These are phyloP conservation scores for Tribolium madens DNA, from an alignment of 1,140 invertebrate species.

Conservation along the genomic window DNA sequence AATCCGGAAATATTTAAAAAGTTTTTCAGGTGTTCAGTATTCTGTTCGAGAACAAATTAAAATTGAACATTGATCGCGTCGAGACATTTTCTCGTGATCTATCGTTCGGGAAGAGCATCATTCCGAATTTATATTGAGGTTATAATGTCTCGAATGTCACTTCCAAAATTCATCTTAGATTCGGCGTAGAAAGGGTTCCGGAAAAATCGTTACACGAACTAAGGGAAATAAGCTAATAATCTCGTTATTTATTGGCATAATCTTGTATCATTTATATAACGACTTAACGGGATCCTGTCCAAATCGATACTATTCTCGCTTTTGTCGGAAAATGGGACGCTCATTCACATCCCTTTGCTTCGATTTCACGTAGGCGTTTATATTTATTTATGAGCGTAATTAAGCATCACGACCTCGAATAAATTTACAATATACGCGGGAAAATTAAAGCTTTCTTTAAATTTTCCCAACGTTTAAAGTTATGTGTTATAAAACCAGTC, in stretches of 20 bases:
- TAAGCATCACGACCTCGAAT: background rate
- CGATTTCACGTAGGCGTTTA: slow-evolving; percentile 15
- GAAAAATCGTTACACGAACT: slow-evolving; percentile 26
- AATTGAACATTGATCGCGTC: slow-evolving; percentile 48
- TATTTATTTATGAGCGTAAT: slow-evolving; percentile 32
- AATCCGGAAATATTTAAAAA: slow-evolving; percentile 20
- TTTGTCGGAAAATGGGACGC: slow-evolving; percentile 1
- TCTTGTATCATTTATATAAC: slow-evolving; percentile 33
- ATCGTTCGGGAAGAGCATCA: slow-evolving; percentile 40
- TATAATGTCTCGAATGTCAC: slow-evolving; percentile 41
- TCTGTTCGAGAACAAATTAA: slow-evolving; percentile 41
- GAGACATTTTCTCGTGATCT: slow-evolving; percentile 46
- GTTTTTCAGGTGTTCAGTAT: slow-evolving; percentile 36
- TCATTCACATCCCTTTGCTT: background rate
- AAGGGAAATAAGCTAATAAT: slow-evolving; percentile 36
- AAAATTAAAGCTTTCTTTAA: slow-evolving; percentile 11
- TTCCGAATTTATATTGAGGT: slow-evolving; percentile 47
- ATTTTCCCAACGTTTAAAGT: background rate
- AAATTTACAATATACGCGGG: background rate
- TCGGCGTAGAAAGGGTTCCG: slow-evolving; percentile 5
- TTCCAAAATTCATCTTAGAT: slow-evolving; percentile 31
- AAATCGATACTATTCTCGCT: slow-evolving; percentile 12
- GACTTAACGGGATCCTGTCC: slow-evolving; percentile 16
- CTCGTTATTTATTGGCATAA: slow-evolving; percentile 39
- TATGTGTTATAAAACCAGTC: background rate